These are phyloP conservation scores for Cardiocondyla obscurior DNA, from an alignment of 1,140 invertebrate genomes.

Conservation along the genomic window DNA sequence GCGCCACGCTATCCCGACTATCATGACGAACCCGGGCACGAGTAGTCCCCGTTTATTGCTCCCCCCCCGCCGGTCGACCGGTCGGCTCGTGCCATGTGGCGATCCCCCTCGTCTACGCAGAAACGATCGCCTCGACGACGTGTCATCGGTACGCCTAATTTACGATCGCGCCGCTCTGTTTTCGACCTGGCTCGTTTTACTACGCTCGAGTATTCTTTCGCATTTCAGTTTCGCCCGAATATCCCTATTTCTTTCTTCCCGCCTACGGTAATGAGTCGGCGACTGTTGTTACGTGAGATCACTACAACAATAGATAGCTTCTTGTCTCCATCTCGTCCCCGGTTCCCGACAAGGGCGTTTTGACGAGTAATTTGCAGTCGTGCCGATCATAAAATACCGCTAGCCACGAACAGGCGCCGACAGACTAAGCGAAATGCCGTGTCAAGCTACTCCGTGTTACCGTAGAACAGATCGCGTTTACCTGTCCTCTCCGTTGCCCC, in stretches of 20 bases:
- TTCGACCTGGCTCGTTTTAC: background rate
- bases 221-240: slow-evolving; percentile 7
- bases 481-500: slow-evolving; percentile 14
- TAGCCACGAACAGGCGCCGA: slow-evolving; percentile 16
- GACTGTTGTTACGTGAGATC: slow-evolving; percentile 36
- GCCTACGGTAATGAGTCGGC: slow-evolving; percentile 4
- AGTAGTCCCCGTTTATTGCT: slow-evolving; percentile 71
- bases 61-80: slow-evolving; percentile 50
- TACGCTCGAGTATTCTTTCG: background rate
- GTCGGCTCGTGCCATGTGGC: slow-evolving; percentile 78
- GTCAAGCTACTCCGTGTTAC: slow-evolving; percentile 42
- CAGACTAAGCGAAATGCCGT: slow-evolving; percentile 64
- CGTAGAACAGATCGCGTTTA: slow-evolving; percentile 3
- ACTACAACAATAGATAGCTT: slow-evolving; percentile 52
- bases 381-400: slow-evolving; percentile 59
- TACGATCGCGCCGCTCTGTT: slow-evolving; percentile 55
- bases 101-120: slow-evolving; percentile 65
- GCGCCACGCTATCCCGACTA: slow-evolving; percentile 64
- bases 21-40: slow-evolving; percentile 53
- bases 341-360: slow-evolving; percentile 48
- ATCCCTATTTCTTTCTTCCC: slow-evolving; percentile 1
- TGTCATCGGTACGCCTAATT: slow-evolving; percentile 79
- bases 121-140: slow-evolving; percentile 69
- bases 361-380: slow-evolving; percentile 42
- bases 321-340: slow-evolving; percentile 9